These are phyloP conservation scores for Amyelois transitella DNA, from an alignment of 1,140 invertebrate genomes.

Conservation along the genomic window DNA sequence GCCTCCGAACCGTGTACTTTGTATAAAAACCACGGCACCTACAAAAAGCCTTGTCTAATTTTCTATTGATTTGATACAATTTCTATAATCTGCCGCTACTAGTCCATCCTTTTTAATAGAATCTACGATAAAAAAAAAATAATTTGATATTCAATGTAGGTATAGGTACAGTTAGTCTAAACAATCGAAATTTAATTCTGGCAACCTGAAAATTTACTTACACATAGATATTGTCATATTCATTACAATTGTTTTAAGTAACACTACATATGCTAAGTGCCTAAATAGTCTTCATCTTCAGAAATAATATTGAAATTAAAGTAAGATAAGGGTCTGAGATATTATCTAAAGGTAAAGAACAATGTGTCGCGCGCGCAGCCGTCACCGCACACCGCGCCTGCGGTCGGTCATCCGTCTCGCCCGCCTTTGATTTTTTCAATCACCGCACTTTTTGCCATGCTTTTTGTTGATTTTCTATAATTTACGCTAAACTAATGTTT, in stretches of 20 bases:
- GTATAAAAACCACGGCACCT: conserved; percentile 48
- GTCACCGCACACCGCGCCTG: conserved; percentile 36
- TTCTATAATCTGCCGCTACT: neutral
- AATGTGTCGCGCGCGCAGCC: conserved; percentile 13
- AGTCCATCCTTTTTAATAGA: conserved; percentile 23
- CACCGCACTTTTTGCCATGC: conserved; percentile 40
- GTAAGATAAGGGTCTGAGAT: no score
- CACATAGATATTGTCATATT: no score
- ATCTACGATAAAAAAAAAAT: conserved; percentile 13
- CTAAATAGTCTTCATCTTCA: no score
- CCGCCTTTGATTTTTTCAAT: conserved; percentile 38
- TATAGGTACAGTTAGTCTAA: no score
- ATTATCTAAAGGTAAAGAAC: neutral
- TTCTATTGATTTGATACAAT: conserved; percentile 38
- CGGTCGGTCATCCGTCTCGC: conserved; percentile 20
- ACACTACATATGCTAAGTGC: no score
- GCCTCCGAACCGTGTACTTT: conserved; percentile 15
- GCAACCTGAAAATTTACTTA: no score
- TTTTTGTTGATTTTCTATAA: conserved; percentile 71
- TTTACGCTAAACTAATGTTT: conserved; percentile 73
- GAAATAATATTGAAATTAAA: no score
- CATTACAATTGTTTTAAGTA: no score
- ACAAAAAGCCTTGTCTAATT: conserved; percentile 52
- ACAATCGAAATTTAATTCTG: no score
- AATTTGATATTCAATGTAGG: no score